A percentile compares a stretch with the other conserved stretches of the same genome.
phyloP scores from a whole-genome alignment of 2,113 vertebrate species.

The Lonchura striata region DNA sequence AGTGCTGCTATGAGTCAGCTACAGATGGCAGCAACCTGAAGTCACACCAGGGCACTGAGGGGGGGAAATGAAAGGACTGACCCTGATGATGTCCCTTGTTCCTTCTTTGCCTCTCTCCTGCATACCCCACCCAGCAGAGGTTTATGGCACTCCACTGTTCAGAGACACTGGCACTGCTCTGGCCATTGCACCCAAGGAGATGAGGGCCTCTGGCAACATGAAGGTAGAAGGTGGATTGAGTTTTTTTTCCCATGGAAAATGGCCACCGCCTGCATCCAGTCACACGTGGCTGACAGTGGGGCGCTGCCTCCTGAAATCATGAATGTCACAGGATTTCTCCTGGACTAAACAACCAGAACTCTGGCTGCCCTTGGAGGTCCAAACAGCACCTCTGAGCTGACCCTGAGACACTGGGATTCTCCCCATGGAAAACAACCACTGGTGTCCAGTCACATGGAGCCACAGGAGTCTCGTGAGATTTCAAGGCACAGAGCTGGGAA shows the following conservation, averaged over 20 bases:
- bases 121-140: neutral
- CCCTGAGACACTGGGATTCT: neutral
- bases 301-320: neutral
- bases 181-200: neutral
- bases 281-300: neutral
- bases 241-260: neutral
- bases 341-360: neutral
- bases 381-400: neutral
- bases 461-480: neutral
- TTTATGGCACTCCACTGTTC: accelerated
- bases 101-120: neutral
- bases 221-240: neutral
- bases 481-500: neutral
- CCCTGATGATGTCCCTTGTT: neutral
- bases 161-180: neutral
- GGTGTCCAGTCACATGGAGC: accelerated
- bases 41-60: neutral
- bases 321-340: neutral
- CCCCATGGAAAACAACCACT: neutral
- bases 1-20: neutral
- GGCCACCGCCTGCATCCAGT: accelerated
- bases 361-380: neutral
- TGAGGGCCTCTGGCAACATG: neutral
- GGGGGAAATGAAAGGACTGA: neutral
- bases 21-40: neutral